Conservation (phyloP, 2,113 vertebrate species). For the Penelope pileata region DNA sequence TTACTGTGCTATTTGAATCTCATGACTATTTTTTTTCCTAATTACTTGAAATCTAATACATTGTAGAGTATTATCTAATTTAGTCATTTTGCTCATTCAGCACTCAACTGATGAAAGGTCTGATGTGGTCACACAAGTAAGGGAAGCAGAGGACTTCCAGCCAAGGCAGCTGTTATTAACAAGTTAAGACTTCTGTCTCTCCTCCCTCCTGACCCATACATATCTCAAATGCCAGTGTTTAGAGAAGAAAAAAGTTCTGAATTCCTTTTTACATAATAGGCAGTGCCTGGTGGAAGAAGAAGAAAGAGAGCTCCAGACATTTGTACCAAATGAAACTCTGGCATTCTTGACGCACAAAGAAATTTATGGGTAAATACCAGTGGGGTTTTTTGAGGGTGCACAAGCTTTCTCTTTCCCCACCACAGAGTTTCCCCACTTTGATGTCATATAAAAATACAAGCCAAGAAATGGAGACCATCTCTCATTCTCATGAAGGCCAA, state of each 20-base stretch:
- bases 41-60: background rate
- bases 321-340: background rate
- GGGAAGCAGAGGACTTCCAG: background rate
- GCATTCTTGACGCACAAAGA: background rate
- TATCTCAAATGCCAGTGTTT: background rate
- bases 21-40: background rate
- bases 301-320: background rate
- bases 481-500: background rate
- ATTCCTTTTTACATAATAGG: background rate
- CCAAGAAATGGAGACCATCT: background rate
- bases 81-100: background rate
- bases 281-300: background rate
- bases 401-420: background rate
- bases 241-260: background rate
- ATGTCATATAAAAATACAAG: background rate
- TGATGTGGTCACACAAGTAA: background rate
- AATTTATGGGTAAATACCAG: background rate
- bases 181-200: background rate
- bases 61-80: background rate
- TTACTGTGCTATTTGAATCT: background rate
- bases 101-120: background rate
- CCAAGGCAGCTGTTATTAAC: background rate
- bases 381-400: rapidly evolving
- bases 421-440: background rate
- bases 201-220: rapidly evolving